Base-by-base conservation (phyloP, 2,113 vertebrate genomes). In the Clarias gariepinus region DNA sequence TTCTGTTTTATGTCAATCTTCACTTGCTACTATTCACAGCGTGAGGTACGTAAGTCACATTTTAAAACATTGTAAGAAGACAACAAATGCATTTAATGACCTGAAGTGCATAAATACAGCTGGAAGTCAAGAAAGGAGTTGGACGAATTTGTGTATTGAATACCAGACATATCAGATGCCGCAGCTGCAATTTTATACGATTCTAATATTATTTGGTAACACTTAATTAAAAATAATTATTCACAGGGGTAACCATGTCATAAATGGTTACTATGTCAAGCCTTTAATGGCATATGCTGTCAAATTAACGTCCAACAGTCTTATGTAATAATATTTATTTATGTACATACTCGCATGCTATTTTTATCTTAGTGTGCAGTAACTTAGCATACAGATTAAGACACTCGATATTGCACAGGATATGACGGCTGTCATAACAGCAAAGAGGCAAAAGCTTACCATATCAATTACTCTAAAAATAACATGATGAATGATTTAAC, bases 31-130 rank as follows among this genome's bases (percentile, higher is more conserved):
- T 64, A 10, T 83, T 53, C 89, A 81, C 88, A 94, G 94, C 92
- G 92, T 81, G 91, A 93, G 89, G 91, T 94, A 88, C 41, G 71
- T 74, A 47, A 92, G 91, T 61, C 52, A 61, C 41, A 41, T 41
- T 64, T 28, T 80, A 68, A 71, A 80, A 66, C 41, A 28, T 85
- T 71, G 33, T 63, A 68, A 33, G 60, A 52, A 47, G 25, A 82
- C 36, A 55, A 58, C 57, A 68, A 55, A 74, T 21, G 36, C n/a
- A 77, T 41, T n/a, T 52, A 36, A 52, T 73, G 33, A 58, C 16
- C 15, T 60, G 16, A 36, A 61, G 16, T 76, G 55, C 83, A n/a
- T n/a, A n/a, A n/a, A n/a, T n/a, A n/a, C n/a, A n/a, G n/a, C n/a
- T n/a, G n/a, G n/a, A 76, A 69, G 52, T 83, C 4, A 53, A 13